phyloP scores from a whole-genome alignment of 2,797 vertebrate species.

The Glossophaga mutica region DNA sequence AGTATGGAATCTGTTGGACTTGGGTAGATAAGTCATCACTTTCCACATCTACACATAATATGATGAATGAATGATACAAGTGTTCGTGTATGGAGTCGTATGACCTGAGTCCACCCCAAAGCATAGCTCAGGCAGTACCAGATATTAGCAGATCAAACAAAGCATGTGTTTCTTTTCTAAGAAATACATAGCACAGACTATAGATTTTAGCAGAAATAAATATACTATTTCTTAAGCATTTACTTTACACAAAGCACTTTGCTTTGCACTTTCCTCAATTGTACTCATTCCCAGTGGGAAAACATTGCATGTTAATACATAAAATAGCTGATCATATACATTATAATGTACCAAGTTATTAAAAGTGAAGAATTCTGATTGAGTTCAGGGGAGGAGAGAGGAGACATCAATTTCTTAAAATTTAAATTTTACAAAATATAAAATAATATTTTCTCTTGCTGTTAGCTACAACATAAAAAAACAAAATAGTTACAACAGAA shows the following conservation, averaged over 20 bases:
- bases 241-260: background rate
- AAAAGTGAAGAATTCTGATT: background rate
- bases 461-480: background rate
- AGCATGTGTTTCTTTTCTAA: background rate
- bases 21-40: background rate
- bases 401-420: background rate
- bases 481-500: background rate
- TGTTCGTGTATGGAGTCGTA: background rate
- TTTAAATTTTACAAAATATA: background rate
- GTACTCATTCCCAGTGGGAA: background rate
- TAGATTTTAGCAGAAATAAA: background rate
- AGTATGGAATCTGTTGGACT: background rate
- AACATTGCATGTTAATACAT: background rate
- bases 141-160: background rate
- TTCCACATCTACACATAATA: background rate
- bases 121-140: background rate
- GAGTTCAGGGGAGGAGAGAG: background rate
- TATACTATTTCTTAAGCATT: background rate
- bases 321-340: background rate
- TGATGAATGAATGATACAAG: background rate
- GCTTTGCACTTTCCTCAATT: background rate
- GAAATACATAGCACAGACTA: background rate
- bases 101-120: background rate
- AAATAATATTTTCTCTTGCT: background rate
- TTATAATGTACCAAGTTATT: background rate